Conservation (phyloP, 2,113 vertebrate genomes). For the Triplophysa tibetana region DNA sequence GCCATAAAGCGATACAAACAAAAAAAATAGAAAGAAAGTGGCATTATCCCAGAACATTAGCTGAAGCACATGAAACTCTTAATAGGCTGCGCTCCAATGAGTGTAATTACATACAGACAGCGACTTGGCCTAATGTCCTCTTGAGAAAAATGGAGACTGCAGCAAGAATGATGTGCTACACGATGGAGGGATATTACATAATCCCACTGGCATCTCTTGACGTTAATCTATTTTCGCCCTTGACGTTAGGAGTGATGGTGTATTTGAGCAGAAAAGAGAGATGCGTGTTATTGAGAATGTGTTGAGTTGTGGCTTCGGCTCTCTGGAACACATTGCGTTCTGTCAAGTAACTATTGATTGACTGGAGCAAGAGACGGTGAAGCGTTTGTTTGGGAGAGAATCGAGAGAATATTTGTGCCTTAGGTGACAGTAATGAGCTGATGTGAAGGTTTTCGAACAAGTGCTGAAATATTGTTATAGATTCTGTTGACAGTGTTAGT, state of each 20-base stretch:
- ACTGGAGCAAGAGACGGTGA: conserved; percentile 11
- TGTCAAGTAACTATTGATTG: conserved; percentile 35
- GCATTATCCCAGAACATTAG: background rate
- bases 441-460: background rate
- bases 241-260: background rate
- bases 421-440: conserved; percentile 1
- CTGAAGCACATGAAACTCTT: background rate
- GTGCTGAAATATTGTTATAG: background rate
- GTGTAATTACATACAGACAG: conserved; percentile 25
- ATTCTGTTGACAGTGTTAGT: conserved; percentile 21
- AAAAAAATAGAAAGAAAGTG: background rate
- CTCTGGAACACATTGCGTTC: background rate
- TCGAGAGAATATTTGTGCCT: background rate
- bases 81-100: conserved; percentile 16
- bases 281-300: conserved; percentile 9
- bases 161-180: conserved; percentile 15
- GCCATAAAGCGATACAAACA: background rate
- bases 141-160: conserved; percentile 7
- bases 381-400: conserved; percentile 4
- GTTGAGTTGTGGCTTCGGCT: conserved; percentile 3
- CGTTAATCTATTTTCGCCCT: conserved; percentile 12
- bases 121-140: conserved; percentile 3
- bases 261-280: conserved; percentile 13
- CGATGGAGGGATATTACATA: conserved; percentile 24
- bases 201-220: conserved; percentile 17